phyloP scores from a whole-genome alignment of 1,140 invertebrate genomes.

The Drosophila willistoni region DNA sequence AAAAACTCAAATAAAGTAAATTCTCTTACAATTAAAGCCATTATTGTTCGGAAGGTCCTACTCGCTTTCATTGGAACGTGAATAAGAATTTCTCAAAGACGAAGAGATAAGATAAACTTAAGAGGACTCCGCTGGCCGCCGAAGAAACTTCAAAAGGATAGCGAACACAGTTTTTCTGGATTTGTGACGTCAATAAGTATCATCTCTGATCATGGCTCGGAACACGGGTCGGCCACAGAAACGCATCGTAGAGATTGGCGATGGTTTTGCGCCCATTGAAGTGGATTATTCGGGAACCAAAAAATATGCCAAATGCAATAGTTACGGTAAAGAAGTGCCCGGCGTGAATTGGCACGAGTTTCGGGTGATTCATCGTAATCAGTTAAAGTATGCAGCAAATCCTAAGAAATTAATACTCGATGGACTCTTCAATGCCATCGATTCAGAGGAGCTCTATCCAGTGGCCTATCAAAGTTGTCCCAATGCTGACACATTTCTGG shows the following conservation, averaged over 20 bases:
- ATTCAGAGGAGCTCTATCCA: slow-evolving; percentile 54
- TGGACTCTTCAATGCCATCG: slow-evolving; percentile 45
- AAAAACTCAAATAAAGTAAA: too few species aligned
- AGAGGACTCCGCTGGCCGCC: too few species aligned
- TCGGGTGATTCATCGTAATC: slow-evolving; percentile 39
- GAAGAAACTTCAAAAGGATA: too few species aligned
- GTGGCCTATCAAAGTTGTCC: slow-evolving; percentile 48
- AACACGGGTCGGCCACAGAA: too few species aligned
- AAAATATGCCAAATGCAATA: slow-evolving; percentile 39
- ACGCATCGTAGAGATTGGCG: slow-evolving; percentile 40
- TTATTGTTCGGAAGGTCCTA: too few species aligned
- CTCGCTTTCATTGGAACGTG: too few species aligned
- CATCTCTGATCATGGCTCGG: too few species aligned
- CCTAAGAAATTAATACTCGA: slow-evolving; percentile 42
- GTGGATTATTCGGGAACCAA: slow-evolving; percentile 37
- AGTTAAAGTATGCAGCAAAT: slow-evolving; percentile 30
- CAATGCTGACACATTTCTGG: slow-evolving; percentile 47
- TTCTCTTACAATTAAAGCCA: too few species aligned
- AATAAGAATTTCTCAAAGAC: too few species aligned
- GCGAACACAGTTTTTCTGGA: too few species aligned
- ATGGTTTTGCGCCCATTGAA: slow-evolving; percentile 38
- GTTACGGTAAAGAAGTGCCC: slow-evolving; percentile 26
- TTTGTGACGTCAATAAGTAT: too few species aligned
- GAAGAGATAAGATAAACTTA: too few species aligned
- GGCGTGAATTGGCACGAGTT: slow-evolving; percentile 58